Evolutionary conservation across 2,113 vertebrate genomes (phyloP).

Genomic region (Mormyrus iriodes): DNA sequence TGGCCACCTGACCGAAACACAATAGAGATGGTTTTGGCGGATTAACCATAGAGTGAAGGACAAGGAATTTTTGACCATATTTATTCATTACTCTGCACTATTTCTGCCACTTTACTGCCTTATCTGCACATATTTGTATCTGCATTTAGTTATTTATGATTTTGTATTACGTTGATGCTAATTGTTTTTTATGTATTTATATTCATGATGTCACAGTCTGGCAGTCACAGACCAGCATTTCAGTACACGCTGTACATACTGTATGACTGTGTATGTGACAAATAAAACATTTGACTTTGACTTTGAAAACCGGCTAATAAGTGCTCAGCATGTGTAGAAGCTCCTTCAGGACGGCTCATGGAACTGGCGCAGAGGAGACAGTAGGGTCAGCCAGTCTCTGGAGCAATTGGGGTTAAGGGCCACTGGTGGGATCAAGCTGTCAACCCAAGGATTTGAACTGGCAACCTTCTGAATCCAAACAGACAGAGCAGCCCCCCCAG

Average conservation of each 20-base stretch:
- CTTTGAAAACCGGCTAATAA: background rate
- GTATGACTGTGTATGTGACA: background rate
- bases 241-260: background rate
- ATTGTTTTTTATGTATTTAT: background rate
- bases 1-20: background rate
- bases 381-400: background rate
- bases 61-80: background rate
- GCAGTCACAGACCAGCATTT: background rate
- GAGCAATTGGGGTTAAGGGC: background rate
- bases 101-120: background rate
- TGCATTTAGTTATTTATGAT: background rate
- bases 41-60: background rate
- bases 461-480: background rate
- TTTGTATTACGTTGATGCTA: background rate
- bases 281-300: background rate
- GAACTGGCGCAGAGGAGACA: background rate
- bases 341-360: background rate
- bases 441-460: background rate
- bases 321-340: background rate
- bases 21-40: background rate
- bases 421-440: background rate
- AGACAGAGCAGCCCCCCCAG: background rate
- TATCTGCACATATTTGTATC: background rate
- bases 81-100: too few species aligned
- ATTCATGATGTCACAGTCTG: background rate